Evolutionary conservation across 1,140 invertebrate genomes (phyloP).

Genomic region (Lutraria rhynchaena): DNA sequence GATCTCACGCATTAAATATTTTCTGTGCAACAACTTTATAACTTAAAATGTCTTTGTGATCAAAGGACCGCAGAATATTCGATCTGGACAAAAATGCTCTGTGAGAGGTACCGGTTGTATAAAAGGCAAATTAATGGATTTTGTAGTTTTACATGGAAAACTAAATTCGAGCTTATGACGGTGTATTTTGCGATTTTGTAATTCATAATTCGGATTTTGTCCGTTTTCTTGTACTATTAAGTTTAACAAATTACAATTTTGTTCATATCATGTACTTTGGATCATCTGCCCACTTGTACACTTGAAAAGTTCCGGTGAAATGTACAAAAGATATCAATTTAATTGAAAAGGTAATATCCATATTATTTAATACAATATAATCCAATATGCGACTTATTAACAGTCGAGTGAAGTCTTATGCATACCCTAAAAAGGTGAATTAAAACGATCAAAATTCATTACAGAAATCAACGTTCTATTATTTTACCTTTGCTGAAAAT

Average conservation of each 20-base stretch:
- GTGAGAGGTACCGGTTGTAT: too few species aligned
- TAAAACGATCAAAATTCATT: constrained; percentile 59
- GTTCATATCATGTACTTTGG: neutral
- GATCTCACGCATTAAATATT: too few species aligned
- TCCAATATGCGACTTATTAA: constrained; percentile 32
- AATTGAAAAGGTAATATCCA: neutral
- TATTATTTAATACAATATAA: constrained; percentile 14
- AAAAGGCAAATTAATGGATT: too few species aligned
- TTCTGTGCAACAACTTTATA: too few species aligned
- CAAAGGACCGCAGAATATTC: too few species aligned
- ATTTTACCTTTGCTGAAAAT: constrained; percentile 25
- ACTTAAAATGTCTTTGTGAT: too few species aligned
- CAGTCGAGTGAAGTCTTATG: constrained; percentile 21
- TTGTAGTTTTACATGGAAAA: too few species aligned
- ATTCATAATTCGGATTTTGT: too few species aligned
- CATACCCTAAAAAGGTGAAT: constrained; percentile 45
- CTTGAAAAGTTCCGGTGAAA: neutral
- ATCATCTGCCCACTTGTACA: neutral
- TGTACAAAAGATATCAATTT: neutral
- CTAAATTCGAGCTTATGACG: too few species aligned
- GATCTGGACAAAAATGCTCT: too few species aligned
- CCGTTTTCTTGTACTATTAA: neutral
- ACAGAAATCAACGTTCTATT: constrained; percentile 42
- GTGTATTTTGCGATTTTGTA: too few species aligned
- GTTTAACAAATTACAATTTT: neutral